Evolutionary conservation across 2,797 vertebrate species (phyloP).

Genomic region (Coilia nasus): DNA sequence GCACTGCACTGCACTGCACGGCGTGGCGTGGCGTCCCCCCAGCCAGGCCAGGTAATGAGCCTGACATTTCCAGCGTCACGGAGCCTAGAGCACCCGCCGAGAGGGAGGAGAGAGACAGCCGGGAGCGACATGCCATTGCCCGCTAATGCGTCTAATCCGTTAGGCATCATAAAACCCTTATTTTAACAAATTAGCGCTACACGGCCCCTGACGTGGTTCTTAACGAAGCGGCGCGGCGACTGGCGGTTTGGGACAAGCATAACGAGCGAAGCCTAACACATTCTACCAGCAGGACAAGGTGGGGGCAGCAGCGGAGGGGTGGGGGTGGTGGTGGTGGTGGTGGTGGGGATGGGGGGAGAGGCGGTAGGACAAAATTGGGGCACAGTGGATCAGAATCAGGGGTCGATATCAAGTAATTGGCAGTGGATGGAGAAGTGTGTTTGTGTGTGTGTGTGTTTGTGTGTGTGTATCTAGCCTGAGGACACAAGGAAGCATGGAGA

Average conservation of each 20-base stretch:
- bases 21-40: not conserved
- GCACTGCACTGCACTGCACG: too few relatives aligned
- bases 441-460: not conserved
- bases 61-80: conserved; percentile 16
- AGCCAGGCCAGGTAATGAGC: conserved; percentile 17
- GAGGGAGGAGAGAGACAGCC: not conserved
- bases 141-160: not conserved
- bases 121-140: too few relatives aligned
- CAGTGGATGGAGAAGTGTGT: conserved; percentile 25
- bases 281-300: not conserved
- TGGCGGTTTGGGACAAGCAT: not conserved
- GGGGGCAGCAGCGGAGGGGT: not conserved
- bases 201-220: not conserved
- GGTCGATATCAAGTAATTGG: conserved; percentile 42
- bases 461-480: conserved; percentile 32
- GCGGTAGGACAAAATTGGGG: not conserved
- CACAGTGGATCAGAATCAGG: conserved; percentile 13
- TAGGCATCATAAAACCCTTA: conserved; percentile 8
- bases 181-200: conserved; percentile 4
- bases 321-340: not conserved
- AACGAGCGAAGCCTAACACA: not conserved
- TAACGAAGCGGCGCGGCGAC: not conserved
- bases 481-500: conserved; percentile 37
- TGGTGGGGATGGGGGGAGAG: not conserved
- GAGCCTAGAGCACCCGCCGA: not conserved